Conservation (phyloP, 2,888 invertebrate species). For the Sylvicola fuscatus region DNA sequence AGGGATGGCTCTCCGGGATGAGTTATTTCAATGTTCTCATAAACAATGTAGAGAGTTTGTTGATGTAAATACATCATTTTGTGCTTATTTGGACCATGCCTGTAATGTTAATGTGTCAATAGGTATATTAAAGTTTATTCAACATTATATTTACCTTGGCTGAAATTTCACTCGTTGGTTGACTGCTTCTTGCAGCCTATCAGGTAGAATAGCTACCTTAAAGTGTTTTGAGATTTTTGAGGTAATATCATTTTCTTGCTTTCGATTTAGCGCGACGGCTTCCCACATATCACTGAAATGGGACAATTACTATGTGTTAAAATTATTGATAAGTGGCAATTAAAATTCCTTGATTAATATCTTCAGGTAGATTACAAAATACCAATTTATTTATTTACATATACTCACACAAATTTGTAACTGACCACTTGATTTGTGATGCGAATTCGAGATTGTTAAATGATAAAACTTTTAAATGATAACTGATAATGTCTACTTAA, state of each 20-base stretch:
- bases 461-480: too few species aligned
- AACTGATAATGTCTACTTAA: too few species aligned
- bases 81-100: slow-evolving; percentile 23
- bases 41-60: slow-evolving; percentile 43
- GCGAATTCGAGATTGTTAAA: too few species aligned
- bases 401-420: too few species aligned
- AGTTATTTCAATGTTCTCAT: slow-evolving; percentile 52
- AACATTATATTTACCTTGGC: slow-evolving; percentile 13
- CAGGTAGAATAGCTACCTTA: slow-evolving; percentile 42
- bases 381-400: too few species aligned
- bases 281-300: slow-evolving; percentile 15
- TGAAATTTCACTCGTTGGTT: slow-evolving; percentile 37
- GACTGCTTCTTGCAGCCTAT: slow-evolving; percentile 45
- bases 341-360: too few species aligned
- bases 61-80: slow-evolving; percentile 34
- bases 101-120: slow-evolving; percentile 6
- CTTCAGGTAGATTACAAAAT: too few species aligned
- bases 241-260: slow-evolving; percentile 15
- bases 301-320: too few species aligned
- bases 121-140: not conserved
- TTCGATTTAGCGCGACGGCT: slow-evolving; percentile 14
- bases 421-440: too few species aligned
- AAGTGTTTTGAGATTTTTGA: slow-evolving; percentile 27
- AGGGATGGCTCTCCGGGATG: slow-evolving; percentile 38
- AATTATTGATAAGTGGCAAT: too few species aligned